Evolutionary conservation across 2,797 vertebrate genomes (phyloP).

Genomic region (Takifugu ocellatus): DNA sequence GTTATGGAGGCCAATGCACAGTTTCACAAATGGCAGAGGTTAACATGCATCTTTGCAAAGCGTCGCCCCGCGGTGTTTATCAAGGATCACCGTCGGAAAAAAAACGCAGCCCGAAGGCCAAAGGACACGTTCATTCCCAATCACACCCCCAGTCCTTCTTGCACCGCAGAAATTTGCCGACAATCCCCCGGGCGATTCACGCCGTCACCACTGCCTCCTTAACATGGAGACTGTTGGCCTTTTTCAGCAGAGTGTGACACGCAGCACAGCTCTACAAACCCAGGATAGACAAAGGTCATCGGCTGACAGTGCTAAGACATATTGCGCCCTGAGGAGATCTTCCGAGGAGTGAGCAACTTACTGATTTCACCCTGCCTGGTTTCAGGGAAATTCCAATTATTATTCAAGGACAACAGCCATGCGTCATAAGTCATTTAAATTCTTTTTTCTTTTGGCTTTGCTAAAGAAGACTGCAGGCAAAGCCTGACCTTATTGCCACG

Average conservation of each 20-base stretch:
- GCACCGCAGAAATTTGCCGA: conserved; percentile 23
- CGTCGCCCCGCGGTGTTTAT: conserved; percentile 31
- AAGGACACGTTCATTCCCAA: conserved; percentile 27
- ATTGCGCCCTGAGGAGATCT: conserved; percentile 61
- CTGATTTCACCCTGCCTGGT: conserved; percentile 51
- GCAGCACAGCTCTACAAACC: conserved; percentile 55
- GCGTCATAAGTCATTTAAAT: conserved; percentile 54
- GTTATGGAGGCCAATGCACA: conserved; percentile 42
- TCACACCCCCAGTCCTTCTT: conserved; percentile 25
- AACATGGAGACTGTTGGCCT: conserved; percentile 57
- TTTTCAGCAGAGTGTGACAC: conserved; percentile 50
- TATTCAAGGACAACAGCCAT: conserved; percentile 63
- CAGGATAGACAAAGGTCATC: conserved; percentile 68
- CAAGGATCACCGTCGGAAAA: conserved; percentile 18
- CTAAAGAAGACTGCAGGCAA: conserved; percentile 13
- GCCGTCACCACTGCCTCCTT: conserved; percentile 53
- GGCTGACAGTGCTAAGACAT: conserved; percentile 69
- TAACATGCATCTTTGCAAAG: conserved; percentile 49
- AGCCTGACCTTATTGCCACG: conserved; percentile 26
- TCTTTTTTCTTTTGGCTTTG: conserved; percentile 45
- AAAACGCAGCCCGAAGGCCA: conserved; percentile 5
- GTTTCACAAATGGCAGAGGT: conserved; percentile 50
- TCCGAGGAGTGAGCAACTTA: conserved; percentile 58
- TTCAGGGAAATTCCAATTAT: conserved; percentile 40
- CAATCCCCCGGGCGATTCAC: conserved; percentile 24